Evolutionary conservation across 2,113 vertebrate species (phyloP).

Genomic region (Dicaeum eximium): DNA sequence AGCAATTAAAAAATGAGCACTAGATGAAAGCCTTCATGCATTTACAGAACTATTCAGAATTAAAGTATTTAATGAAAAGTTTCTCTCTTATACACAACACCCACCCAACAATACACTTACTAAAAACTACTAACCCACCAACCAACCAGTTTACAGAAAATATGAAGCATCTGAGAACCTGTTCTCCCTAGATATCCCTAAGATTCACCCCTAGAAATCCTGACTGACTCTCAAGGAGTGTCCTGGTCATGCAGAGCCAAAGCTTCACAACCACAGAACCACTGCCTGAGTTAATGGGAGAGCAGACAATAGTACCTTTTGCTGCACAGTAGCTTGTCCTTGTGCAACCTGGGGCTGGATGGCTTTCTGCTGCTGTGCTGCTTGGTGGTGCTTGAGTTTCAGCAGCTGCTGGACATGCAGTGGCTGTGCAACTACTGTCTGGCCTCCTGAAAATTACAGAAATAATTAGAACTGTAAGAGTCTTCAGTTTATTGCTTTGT

Average conservation of each 20-base stretch:
- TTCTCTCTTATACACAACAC: neutral
- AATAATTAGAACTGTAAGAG: neutral
- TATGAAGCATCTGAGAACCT: neutral
- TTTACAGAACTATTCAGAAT: neutral
- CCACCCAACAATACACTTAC: neutral
- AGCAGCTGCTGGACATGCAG: conserved; percentile 82
- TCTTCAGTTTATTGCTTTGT: neutral
- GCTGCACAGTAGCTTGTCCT: conserved; percentile 80
- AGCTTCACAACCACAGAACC: neutral
- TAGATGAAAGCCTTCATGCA: neutral
- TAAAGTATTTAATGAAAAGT: neutral
- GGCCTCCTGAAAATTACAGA: conserved; percentile 69
- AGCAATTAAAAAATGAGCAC: neutral
- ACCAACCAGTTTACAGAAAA: neutral
- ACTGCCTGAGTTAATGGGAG: neutral
- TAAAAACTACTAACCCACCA: neutral
- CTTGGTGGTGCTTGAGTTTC: conserved; percentile 77
- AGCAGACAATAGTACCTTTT: conserved; percentile 74
- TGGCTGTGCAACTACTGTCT: conserved; percentile 74
- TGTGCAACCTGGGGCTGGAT: conserved; percentile 80
- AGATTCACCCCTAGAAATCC: neutral
- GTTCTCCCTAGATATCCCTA: neutral
- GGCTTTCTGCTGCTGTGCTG: conserved; percentile 83
- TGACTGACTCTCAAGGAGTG: neutral
- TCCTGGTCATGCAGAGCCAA: neutral